Base-by-base conservation (phyloP, 2,113 vertebrate genomes). In the Antennarius striatus region DNA sequence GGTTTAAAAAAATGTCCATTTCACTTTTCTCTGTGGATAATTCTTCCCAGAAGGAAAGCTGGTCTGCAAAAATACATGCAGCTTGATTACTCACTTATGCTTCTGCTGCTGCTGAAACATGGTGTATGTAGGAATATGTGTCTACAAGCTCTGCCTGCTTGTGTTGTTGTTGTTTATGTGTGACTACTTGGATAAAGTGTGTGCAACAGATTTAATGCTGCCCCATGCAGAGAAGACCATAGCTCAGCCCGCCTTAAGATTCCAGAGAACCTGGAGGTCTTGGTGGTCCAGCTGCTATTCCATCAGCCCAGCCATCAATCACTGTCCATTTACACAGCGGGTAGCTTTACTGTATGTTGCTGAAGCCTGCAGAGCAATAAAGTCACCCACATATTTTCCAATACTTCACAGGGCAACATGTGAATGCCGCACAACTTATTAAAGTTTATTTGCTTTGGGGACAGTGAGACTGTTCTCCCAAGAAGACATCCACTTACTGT, bases 281-380 rank as follows among this genome's bases (percentile, higher is more conserved):
- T 1, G 8, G 43, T 36, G 55, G 49, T 65, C 68, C 67, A 48
- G 74, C 64, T 51, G 60, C 74, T 66, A 52, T 75, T 71, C 80
- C 65, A 39, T 84, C 75, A 79, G 50, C 62, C 51, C 17, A 3
- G 15, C 39, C 79, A 84, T 89, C 84, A 77, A 76, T 85, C 86
- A 76, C 63, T 64, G 80, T 66, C 74, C 66, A 65, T 64, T 83
- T 69, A 63, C 71, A 59, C 72, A 64, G 71, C 78, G 49, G 66
- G 67, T 56, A 16, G 55, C 57, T 47, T 32, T 43, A 10, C 52
- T 54, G 71, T 56, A 22, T 17, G 60, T 78, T 79, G 66, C 73
- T 10, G 5, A 80, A 64, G 56, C 67, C 57, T 13, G 69, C 49
- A 14, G 55, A 75, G 66, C 54, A 57, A 68, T 74, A 73, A 78